Conservation (phyloP, 1,140 invertebrate genomes). For the Drosophila bocqueti region DNA sequence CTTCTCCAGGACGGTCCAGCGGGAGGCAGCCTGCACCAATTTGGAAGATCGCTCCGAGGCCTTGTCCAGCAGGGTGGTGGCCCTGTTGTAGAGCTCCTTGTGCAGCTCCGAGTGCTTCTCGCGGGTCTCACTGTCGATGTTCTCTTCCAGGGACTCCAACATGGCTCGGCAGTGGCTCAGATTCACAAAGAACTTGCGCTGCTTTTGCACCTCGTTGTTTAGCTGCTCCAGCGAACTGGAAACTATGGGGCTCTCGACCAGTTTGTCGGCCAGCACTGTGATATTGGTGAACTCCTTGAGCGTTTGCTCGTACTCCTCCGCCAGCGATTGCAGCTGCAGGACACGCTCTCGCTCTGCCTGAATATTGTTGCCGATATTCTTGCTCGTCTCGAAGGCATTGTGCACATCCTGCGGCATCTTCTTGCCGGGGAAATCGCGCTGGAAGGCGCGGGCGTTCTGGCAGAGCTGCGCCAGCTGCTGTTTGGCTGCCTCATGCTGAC, state of each 20-base stretch:
- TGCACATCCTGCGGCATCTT: slow-evolving; percentile 89
- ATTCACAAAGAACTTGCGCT: slow-evolving; percentile 94
- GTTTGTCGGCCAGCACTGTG: slow-evolving; percentile 91
- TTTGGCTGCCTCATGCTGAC: slow-evolving; percentile 73
- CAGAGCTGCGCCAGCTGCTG: slow-evolving; percentile 85
- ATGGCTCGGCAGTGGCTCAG: slow-evolving; percentile 93
- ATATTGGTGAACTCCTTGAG: slow-evolving; percentile 94
- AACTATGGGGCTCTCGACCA: slow-evolving; percentile 90
- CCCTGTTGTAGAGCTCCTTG: slow-evolving; percentile 90
- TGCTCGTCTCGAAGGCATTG: slow-evolving; percentile 88
- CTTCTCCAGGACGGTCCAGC: slow-evolving; percentile 92
- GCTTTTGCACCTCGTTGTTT: slow-evolving; percentile 94
- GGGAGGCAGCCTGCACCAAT: slow-evolving; percentile 92
- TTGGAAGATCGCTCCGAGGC: slow-evolving; percentile 92
- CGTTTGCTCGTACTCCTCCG: slow-evolving; percentile 94
- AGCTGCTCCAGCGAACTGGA: slow-evolving; percentile 91
- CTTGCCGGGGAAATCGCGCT: slow-evolving; percentile 88
- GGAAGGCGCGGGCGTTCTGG: slow-evolving; percentile 86
- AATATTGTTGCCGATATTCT: slow-evolving; percentile 89
- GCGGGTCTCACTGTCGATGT: slow-evolving; percentile 92
- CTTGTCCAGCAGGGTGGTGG: slow-evolving; percentile 90
- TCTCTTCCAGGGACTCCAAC: slow-evolving; percentile 93
- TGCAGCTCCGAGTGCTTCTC: slow-evolving; percentile 91
- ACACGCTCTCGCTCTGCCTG: slow-evolving; percentile 90
- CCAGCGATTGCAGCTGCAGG: slow-evolving; percentile 89